phyloP scores from a whole-genome alignment of 1,140 invertebrate genomes.

The Ptiloglossa arizonensis region DNA sequence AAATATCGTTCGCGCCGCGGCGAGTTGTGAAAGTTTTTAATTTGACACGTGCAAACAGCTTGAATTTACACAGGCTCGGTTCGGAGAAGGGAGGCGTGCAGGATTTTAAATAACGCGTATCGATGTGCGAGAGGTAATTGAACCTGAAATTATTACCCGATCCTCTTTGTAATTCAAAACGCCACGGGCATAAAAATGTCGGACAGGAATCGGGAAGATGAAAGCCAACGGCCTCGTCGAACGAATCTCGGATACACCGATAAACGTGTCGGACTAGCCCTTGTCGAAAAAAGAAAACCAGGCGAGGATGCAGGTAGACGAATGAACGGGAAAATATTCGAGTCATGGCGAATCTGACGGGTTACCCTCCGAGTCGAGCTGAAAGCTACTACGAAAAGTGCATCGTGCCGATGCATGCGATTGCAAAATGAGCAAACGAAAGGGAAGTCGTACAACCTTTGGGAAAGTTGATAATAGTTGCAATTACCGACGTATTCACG shows the following conservation, averaged over 20 bases:
- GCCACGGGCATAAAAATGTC: slow-evolving; percentile 14
- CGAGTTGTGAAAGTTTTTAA: slow-evolving; percentile 28
- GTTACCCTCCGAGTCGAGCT: not conserved
- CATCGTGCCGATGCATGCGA: not conserved
- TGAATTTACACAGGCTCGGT: slow-evolving; percentile 22
- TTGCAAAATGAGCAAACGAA: not conserved
- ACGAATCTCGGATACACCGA: not conserved
- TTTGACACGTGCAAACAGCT: slow-evolving; percentile 41
- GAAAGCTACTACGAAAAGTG: no score
- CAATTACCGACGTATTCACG: no score
- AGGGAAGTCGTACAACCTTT: not conserved
- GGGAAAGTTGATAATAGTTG: not conserved
- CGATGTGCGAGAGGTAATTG: slow-evolving; percentile 36
- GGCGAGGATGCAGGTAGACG: not conserved
- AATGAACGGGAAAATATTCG: not conserved
- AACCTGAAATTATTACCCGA: slow-evolving; percentile 44
- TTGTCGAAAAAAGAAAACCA: not conserved
- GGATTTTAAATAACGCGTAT: slow-evolving; percentile 45
- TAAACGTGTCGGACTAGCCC: not conserved
- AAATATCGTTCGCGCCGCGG: slow-evolving; percentile 1
- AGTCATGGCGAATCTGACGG: slow-evolving; percentile 6
- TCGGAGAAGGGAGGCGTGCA: not conserved
- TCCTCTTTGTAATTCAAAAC: slow-evolving; percentile 31
- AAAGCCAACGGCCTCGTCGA: slow-evolving; percentile 21
- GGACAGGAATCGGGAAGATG: slow-evolving; percentile 24